Evolutionary conservation across 1,140 invertebrate genomes (phyloP).

Genomic region (Nephila pilipes): DNA sequence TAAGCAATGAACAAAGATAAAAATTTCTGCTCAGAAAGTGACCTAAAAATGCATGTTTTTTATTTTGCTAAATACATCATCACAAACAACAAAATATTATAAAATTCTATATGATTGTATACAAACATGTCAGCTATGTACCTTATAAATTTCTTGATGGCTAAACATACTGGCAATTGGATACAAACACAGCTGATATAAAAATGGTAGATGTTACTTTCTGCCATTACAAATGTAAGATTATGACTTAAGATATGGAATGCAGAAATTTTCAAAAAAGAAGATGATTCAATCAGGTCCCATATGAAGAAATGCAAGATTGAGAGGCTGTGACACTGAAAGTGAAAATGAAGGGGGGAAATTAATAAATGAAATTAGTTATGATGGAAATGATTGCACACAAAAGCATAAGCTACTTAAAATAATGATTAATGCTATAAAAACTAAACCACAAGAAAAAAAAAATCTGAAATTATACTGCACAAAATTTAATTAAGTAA

Average conservation of each 20-base stretch:
- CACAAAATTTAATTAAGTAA: too few relatives aligned
- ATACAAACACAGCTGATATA: slow-evolving; percentile 20
- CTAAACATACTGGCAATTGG: slow-evolving; percentile 35
- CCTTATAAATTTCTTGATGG: slow-evolving; percentile 57
- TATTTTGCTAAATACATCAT: too few relatives aligned
- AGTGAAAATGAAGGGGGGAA: slow-evolving; percentile 25
- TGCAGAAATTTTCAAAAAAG: slow-evolving; percentile 31
- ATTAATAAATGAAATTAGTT: slow-evolving; percentile 19
- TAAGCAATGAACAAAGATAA: too few relatives aligned
- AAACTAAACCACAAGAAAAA: too few relatives aligned
- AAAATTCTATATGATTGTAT: too few relatives aligned
- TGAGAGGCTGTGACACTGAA: slow-evolving; percentile 36
- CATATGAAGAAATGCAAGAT: slow-evolving; percentile 52
- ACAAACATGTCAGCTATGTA: not conserved
- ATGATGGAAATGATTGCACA: not conserved
- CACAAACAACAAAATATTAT: too few relatives aligned
- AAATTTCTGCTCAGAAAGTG: too few relatives aligned
- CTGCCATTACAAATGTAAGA: slow-evolving; percentile 57
- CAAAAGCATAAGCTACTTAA: too few relatives aligned
- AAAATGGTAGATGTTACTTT: slow-evolving; percentile 42
- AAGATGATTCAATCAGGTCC: slow-evolving; percentile 58
- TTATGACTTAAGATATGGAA: slow-evolving; percentile 31
- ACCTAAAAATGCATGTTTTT: too few relatives aligned
- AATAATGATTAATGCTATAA: too few relatives aligned
- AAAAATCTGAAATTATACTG: too few relatives aligned